Conservation (phyloP, 2,797 vertebrate species). For the Cuniculus paca region DNA sequence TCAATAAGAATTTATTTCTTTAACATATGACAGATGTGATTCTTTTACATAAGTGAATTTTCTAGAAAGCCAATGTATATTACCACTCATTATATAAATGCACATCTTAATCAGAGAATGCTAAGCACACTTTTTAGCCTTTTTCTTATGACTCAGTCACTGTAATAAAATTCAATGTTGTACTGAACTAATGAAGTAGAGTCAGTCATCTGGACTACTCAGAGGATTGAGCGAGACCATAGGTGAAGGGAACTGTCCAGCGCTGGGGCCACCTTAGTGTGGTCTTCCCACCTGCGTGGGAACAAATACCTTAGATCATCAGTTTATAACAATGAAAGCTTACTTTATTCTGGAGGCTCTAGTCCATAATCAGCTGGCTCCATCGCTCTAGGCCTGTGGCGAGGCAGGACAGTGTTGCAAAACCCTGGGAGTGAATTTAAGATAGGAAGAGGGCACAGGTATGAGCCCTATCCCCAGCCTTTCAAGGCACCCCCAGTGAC, state of each 20-base stretch:
- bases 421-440: neutral
- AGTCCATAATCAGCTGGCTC: neutral
- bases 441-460: neutral
- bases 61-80: neutral
- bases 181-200: neutral
- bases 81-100: neutral
- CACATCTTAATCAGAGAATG: neutral
- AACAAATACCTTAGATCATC: neutral
- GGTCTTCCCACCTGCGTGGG: too few relatives aligned
- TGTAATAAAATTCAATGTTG: neutral
- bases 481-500: neutral
- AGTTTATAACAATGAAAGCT: neutral
- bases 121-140: neutral
- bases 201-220: fast-evolving
- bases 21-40: neutral
- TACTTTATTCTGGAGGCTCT: neutral
- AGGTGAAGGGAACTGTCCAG: neutral
- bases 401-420: neutral
- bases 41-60: neutral
- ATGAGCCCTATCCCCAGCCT: neutral
- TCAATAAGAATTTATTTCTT: neutral
- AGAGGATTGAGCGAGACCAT: neutral
- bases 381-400: neutral
- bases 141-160: neutral
- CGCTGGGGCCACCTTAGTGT: too few relatives aligned